Base-by-base conservation (phyloP, 2,888 invertebrate species). In the Cerastoderma edule region DNA sequence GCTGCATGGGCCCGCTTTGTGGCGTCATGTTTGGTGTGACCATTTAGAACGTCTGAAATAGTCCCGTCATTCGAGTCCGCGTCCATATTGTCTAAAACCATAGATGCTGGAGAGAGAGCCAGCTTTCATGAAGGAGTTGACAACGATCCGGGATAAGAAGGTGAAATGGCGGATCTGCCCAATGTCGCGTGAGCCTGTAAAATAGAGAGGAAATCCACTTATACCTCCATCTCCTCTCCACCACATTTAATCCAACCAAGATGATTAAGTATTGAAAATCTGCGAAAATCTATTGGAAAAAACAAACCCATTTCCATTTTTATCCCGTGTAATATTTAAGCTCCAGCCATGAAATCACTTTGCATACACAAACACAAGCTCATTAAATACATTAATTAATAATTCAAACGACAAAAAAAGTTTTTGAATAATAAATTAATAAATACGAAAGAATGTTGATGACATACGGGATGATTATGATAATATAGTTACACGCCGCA, bases 1-100 rank as follows among this genome's bases (percentile, higher is more conserved):
- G 92, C 92, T 0, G 88, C 86, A 78, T 92, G 92, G 28, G 91
- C 91, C 28, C 91, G 89, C 76, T 91, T 91, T n/a, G 89, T 89
- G 5, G 89, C 85, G 75, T 92, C 92, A 8, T 90, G 89, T 81
- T 91, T 92, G 16, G 89, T 89, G 68, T 92, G 91, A 4, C 92
- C 92, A 73, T 91, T 91, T 24, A 91, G 83, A 39, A 86, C 83
- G 68, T 90, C 90, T 2, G 84, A 69, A 10, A 87, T 84, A 6
- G 88, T 89, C 63, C 88, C 88, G 80, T 91, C 91, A 67, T 87
- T 89, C 32, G 89, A 89, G 75, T 91, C 91, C 32, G 88, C 87
- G 79, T 91, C 91, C 91, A 91, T 91, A 66, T 60, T 60, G 60
- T 60, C 60, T 39, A 60, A 39, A 35, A 39, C 60, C 35, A 60